Conservation (phyloP, 2,888 invertebrate species). For the Netelia melanura region DNA sequence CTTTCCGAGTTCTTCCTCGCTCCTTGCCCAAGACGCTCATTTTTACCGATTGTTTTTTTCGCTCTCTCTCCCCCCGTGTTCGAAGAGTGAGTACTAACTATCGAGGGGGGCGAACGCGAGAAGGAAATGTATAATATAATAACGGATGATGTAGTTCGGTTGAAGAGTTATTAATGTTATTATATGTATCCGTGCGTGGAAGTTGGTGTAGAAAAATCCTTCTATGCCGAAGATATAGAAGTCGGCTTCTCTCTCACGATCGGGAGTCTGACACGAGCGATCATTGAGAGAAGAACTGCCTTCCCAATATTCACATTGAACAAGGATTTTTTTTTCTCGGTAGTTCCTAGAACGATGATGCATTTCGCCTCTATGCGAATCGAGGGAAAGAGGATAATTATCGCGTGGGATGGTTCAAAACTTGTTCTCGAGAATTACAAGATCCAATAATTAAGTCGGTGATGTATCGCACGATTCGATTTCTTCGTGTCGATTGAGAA, state of each 20-base stretch:
- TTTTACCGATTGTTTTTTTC: not conserved
- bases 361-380: not conserved
- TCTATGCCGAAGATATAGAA: not conserved
- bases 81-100: conserved; percentile 39
- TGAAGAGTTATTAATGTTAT: conserved; percentile 50
- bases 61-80: conserved; percentile 13
- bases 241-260: not conserved
- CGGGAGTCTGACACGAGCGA: not conserved
- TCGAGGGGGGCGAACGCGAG: conserved; percentile 28
- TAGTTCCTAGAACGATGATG: conserved; percentile 16
- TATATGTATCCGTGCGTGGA: not conserved
- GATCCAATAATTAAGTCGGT: too few relatives aligned
- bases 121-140: conserved; percentile 45
- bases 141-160: conserved; percentile 42
- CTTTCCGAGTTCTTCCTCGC: conserved; percentile 19
- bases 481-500: too few relatives aligned
- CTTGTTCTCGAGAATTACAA: too few relatives aligned
- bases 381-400: too few relatives aligned
- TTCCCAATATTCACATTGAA: not conserved
- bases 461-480: too few relatives aligned
- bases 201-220: not conserved
- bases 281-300: not conserved
- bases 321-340: too few relatives aligned
- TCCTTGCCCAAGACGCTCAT: too few relatives aligned
- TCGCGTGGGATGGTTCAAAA: too few relatives aligned